These are phyloP conservation scores for Hippocampus guttulatus DNA, from an alignment of 2,113 vertebrate species.

Conservation along the genomic window DNA sequence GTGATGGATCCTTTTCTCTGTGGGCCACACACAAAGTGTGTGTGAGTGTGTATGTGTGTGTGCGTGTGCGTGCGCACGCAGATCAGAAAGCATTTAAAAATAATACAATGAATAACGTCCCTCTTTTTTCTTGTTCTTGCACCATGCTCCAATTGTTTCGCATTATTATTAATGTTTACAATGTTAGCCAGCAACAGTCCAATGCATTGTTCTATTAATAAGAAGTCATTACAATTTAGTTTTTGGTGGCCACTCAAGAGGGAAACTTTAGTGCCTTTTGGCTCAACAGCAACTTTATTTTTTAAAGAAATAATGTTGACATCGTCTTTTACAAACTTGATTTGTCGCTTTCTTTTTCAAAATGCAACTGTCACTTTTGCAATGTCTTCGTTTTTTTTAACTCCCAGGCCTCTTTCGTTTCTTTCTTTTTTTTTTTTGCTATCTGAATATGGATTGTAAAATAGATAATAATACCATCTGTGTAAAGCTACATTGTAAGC, in stretches of 20 bases:
- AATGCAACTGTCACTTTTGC: conserved; percentile 62
- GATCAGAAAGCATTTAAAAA: conserved; percentile 38
- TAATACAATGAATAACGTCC: conserved; percentile 6
- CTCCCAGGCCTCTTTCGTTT: conserved; percentile 66
- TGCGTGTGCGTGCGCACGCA: conserved; percentile 12
- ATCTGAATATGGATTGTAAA: conserved; percentile 85
- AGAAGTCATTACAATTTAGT: background rate
- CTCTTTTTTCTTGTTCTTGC: background rate
- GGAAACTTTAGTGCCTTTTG: conserved; percentile 17
- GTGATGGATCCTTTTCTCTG: conserved; percentile 32
- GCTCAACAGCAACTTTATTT: background rate
- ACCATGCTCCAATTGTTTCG: background rate
- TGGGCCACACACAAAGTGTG: conserved; percentile 44
- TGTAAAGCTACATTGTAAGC: conserved; percentile 95
- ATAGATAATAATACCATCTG: conserved; percentile 78
- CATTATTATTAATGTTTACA: conserved; percentile 12
- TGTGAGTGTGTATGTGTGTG: background rate
- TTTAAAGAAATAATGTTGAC: background rate
- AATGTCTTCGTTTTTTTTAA: conserved; percentile 47
- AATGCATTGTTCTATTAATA: background rate
- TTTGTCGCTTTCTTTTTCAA: conserved; percentile 1
- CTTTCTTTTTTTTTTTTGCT: conserved; percentile 71
- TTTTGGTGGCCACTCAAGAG: background rate
- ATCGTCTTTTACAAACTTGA: background rate
- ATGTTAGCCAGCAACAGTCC: background rate